Evolutionary conservation across 2,797 vertebrate genomes (phyloP).

Genomic region (Vespertilio murinus): DNA sequence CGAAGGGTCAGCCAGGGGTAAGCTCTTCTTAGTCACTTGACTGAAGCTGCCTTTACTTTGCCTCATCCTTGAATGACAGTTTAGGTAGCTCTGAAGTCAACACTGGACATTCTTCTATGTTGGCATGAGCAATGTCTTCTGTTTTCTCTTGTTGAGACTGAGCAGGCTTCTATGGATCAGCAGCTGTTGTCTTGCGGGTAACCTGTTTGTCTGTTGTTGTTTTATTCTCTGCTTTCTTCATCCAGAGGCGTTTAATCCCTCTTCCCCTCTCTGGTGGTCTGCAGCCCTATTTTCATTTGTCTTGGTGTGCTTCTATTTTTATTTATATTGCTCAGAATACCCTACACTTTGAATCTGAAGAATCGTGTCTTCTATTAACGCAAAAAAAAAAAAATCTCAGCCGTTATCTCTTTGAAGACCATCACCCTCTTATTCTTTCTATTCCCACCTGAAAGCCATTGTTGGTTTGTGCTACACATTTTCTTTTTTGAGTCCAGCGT

Average conservation of each 20-base stretch:
- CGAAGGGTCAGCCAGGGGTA: neutral
- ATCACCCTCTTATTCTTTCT: neutral
- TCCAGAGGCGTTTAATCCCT: neutral
- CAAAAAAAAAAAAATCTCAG: neutral
- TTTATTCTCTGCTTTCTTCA: neutral
- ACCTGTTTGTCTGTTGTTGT: neutral
- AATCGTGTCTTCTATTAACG: neutral
- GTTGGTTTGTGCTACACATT: neutral
- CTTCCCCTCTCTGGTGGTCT: neutral
- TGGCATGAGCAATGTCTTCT: neutral
- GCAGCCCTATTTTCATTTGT: neutral
- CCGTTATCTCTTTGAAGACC: neutral
- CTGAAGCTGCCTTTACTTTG: neutral
- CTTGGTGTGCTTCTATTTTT: neutral
- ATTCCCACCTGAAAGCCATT: neutral
- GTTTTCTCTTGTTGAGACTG: neutral
- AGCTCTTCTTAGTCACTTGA: neutral
- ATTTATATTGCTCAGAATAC: neutral
- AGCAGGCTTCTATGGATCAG: neutral
- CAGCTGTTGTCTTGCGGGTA: neutral
- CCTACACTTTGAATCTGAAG: neutral
- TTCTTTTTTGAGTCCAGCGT: neutral
- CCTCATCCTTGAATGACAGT: neutral
- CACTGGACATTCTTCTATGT: neutral
- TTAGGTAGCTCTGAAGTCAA: neutral